Conservation (phyloP, 2,797 vertebrate species). For the Vultur gryphus region DNA sequence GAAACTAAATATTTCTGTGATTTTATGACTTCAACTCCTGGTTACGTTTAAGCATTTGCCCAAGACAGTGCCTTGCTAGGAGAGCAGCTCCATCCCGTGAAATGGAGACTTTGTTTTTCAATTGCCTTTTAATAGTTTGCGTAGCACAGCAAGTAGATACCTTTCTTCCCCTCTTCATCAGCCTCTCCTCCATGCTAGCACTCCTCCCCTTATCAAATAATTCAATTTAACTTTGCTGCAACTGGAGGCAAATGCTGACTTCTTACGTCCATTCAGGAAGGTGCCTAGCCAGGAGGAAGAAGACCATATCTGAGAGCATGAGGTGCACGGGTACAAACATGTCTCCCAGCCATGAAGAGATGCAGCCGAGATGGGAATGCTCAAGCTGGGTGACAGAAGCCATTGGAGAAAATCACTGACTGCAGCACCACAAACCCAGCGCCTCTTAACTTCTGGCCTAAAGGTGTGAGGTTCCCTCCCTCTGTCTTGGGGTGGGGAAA, state of each 20-base stretch:
- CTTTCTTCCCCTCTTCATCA: neutral
- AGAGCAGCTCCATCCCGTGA: neutral
- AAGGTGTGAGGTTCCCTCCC: neutral
- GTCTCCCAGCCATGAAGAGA: neutral
- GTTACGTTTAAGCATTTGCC: neutral
- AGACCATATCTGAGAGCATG: neutral
- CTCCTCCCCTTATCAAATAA: neutral
- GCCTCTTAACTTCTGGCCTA: neutral
- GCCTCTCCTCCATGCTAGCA: neutral
- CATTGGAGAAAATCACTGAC: neutral
- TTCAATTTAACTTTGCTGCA: neutral
- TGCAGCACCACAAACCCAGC: neutral
- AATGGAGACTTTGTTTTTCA: neutral
- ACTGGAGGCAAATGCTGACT: fast-evolving
- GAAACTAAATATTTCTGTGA: neutral
- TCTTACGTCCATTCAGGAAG: neutral
- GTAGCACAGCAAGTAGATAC: neutral
- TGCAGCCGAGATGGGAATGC: neutral
- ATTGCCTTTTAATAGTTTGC: neutral
- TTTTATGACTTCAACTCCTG: neutral
- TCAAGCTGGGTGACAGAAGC: neutral
- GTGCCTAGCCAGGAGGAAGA: neutral
- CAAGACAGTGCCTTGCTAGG: neutral
- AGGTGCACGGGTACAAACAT: neutral
- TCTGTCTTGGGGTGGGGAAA: neutral